phyloP scores from a whole-genome alignment of 2,888 invertebrate genomes.

The Byasa hedistus region DNA sequence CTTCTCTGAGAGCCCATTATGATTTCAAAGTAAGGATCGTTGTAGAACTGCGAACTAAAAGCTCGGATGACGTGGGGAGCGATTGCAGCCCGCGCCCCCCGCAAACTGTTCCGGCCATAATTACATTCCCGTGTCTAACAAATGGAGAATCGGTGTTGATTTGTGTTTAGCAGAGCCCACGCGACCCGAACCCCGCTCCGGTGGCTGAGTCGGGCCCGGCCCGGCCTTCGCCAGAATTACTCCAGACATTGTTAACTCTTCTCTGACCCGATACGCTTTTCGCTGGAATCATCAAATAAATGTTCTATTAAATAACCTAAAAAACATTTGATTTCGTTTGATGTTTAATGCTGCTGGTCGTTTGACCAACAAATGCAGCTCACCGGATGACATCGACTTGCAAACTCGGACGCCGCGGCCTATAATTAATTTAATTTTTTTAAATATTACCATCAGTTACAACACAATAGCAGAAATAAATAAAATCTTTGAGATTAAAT shows the following conservation, averaged over 20 bases:
- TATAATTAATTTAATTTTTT: too few species aligned
- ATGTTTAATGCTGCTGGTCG: too few species aligned
- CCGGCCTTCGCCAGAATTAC: constrained; percentile 26
- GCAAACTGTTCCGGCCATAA: constrained; percentile 78
- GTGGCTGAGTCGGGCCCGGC: constrained; percentile 30
- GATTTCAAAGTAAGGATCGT: constrained; percentile 70
- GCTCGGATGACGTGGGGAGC: constrained; percentile 67
- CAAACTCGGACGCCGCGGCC: too few species aligned
- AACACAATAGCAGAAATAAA: too few species aligned
- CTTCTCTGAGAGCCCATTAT: constrained; percentile 37
- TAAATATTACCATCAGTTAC: too few species aligned
- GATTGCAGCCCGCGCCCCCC: constrained; percentile 40
- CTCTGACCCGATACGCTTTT: constrained; percentile 12
- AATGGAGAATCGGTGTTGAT: constrained; percentile 82
- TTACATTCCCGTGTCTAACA: constrained; percentile 82
- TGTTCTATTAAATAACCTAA: background rate
- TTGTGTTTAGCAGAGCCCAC: constrained; percentile 76
- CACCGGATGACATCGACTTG: too few species aligned
- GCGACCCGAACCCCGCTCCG: constrained; percentile 41
- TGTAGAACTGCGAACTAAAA: constrained; percentile 74
- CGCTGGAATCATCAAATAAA: constrained; percentile 1
- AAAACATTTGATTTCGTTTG: too few species aligned
- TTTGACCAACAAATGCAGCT: too few species aligned
- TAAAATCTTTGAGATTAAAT: too few species aligned
- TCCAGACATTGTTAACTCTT: constrained; percentile 25